phyloP scores from a whole-genome alignment of 2,888 invertebrate species.

The Drosophila birchii region DNA sequence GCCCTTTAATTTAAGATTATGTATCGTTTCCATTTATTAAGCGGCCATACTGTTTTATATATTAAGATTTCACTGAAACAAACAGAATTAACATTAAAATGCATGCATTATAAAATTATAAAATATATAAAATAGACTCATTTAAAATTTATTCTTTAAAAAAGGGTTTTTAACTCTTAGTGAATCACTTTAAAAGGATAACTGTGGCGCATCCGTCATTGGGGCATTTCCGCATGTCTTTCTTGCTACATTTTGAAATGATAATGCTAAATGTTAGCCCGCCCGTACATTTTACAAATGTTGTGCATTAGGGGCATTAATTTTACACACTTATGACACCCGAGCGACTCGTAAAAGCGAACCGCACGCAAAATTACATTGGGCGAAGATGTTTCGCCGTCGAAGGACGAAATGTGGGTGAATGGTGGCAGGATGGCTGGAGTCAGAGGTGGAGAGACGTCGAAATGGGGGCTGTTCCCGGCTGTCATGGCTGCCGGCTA shows the following conservation, averaged over 20 bases:
- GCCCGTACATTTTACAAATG: conserved; percentile 63
- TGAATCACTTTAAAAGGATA: background rate
- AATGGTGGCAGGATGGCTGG: background rate
- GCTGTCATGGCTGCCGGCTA: conserved; percentile 57
- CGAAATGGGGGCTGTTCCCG: conserved; percentile 6
- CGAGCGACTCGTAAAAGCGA: conserved; percentile 68
- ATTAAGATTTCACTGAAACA: background rate
- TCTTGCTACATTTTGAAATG: conserved; percentile 26
- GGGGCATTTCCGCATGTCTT: background rate
- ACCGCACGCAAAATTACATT: conserved; percentile 74
- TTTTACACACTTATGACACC: conserved; percentile 76
- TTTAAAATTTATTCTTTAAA: background rate
- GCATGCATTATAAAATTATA: background rate
- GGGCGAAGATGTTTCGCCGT: conserved; percentile 43
- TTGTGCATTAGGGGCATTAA: conserved; percentile 74
- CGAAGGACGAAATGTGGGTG: background rate
- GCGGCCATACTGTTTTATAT: too few species aligned
- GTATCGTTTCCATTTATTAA: too few species aligned
- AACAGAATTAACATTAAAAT: background rate
- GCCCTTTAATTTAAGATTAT: too few species aligned
- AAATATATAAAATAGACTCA: background rate
- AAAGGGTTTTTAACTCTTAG: background rate
- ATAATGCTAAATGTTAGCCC: conserved; percentile 44
- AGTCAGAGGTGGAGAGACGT: background rate
- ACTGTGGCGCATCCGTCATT: background rate